phyloP scores from a whole-genome alignment of 2,113 vertebrate species.

The Orycteropus afer region DNA sequence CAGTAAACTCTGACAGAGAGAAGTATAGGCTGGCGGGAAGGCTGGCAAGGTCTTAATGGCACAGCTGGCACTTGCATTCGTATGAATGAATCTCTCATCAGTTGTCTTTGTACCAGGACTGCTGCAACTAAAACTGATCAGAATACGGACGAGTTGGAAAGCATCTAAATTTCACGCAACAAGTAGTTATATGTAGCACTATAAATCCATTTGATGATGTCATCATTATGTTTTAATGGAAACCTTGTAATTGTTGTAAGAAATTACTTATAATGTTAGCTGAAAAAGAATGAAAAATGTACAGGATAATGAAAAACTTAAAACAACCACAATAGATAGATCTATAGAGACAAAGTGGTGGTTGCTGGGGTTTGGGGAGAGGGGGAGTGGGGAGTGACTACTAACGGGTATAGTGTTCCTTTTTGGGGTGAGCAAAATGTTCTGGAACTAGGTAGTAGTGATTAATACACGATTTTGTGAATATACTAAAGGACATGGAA shows the following conservation, averaged over 20 bases:
- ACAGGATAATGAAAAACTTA: not conserved
- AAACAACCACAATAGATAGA: not conserved
- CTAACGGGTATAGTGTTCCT: not conserved
- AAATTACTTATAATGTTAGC: constrained; percentile 7
- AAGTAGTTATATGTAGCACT: constrained; percentile 3
- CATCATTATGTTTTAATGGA: constrained; percentile 17
- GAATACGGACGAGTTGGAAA: constrained; percentile 19
- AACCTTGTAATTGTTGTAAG: constrained; percentile 32
- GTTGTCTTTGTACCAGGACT: not conserved
- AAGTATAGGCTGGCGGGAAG: constrained; percentile 34
- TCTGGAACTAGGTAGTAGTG: constrained; percentile 15
- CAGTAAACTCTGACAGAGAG: constrained; percentile 59
- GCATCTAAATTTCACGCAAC: constrained; percentile 7
- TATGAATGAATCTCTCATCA: constrained; percentile 2
- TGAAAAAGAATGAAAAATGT: not conserved
- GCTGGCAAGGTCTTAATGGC: not conserved
- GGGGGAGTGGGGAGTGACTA: not conserved
- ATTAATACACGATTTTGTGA: not conserved
- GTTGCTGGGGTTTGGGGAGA: not conserved
- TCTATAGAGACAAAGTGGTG: not conserved
- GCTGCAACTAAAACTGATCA: not conserved
- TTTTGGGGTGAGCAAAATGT: constrained; percentile 4
- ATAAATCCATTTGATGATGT: not conserved
- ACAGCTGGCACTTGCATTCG: constrained; percentile 36
- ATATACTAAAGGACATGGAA: not conserved